phyloP scores from a whole-genome alignment of 1,140 invertebrate species.

The Aphaenogaster ashmeadi region DNA sequence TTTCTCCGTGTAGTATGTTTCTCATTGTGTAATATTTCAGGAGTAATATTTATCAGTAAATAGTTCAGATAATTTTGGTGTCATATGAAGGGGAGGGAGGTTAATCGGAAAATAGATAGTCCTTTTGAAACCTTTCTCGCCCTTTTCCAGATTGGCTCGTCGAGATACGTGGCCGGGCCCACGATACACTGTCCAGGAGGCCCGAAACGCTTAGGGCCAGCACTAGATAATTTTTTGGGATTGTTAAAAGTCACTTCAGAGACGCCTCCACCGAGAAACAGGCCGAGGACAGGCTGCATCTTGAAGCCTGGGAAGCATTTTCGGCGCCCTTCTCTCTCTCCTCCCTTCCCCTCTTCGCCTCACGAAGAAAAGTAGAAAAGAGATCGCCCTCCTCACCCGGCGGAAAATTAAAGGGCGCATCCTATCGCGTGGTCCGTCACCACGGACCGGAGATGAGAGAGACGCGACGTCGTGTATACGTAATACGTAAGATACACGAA shows the following conservation, averaged over 20 bases:
- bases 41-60: neutral
- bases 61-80: neutral
- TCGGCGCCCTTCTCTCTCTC: conserved; percentile 51
- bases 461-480: conserved; percentile 9
- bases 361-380: conserved; percentile 42
- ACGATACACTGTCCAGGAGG: conserved; percentile 83
- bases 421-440: conserved; percentile 49
- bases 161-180: conserved; percentile 69
- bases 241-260: conserved; percentile 82
- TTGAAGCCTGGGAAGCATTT: conserved; percentile 80
- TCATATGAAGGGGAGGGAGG: neutral
- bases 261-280: conserved; percentile 53
- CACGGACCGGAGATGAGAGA: neutral
- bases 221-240: conserved; percentile 79
- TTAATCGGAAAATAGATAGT: conserved; percentile 12
- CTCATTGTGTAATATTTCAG: no score
- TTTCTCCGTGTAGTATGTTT: no score
- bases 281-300: conserved; percentile 26
- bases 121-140: neutral
- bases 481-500: conserved; percentile 20
- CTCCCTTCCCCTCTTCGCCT: neutral
- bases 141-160: conserved; percentile 65
- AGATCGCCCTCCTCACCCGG: neutral
- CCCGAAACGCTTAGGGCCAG: conserved; percentile 66
- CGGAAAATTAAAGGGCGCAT: conserved; percentile 67